A percentile compares a stretch with the other conserved stretches of the same genome.
Evolutionary conservation across 1,140 invertebrate species (phyloP).

Genomic region (Philotrypesis tridentata): DNA sequence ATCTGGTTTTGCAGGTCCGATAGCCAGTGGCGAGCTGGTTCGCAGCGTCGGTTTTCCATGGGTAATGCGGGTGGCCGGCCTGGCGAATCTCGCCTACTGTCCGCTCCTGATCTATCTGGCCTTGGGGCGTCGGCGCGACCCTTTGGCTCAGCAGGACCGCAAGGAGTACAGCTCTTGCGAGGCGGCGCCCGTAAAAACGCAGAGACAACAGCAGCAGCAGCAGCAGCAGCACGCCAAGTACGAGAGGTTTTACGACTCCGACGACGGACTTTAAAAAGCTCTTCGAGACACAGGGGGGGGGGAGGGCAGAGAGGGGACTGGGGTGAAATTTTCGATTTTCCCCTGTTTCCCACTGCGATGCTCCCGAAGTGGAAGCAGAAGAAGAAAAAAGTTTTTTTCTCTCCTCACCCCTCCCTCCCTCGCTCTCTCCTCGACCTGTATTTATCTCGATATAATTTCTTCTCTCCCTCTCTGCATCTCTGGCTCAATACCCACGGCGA

Average conservation of each 20-base stretch:
- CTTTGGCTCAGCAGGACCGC: slow-evolving; percentile 46
- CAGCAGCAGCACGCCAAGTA: slow-evolving; percentile 47
- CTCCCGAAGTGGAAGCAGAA: too few species aligned
- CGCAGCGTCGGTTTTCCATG: slow-evolving; percentile 82
- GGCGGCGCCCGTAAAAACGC: background rate
- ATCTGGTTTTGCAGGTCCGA: slow-evolving; percentile 77
- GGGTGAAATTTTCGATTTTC: too few species aligned
- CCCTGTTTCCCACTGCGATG: too few species aligned
- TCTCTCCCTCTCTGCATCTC: background rate
- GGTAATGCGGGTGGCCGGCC: slow-evolving; percentile 81
- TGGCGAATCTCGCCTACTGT: slow-evolving; percentile 81
- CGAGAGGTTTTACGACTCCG: slow-evolving; percentile 65
- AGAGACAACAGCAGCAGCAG: slow-evolving; percentile 35
- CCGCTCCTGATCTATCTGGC: slow-evolving; percentile 74
- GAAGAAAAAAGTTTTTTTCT: too few species aligned
- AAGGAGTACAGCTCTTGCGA: slow-evolving; percentile 62
- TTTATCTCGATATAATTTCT: too few species aligned
- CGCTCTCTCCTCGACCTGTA: too few species aligned
- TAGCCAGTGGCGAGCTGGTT: slow-evolving; percentile 81
- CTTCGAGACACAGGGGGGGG: too few species aligned
- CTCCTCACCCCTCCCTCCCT: too few species aligned
- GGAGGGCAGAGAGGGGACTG: too few species aligned
- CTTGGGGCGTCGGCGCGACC: slow-evolving; percentile 45
- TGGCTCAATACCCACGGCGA: too few species aligned
- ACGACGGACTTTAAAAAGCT: slow-evolving; percentile 64